Conservation (phyloP, 2,888 invertebrate species). For the Zhuqinia jingwanae region DNA sequence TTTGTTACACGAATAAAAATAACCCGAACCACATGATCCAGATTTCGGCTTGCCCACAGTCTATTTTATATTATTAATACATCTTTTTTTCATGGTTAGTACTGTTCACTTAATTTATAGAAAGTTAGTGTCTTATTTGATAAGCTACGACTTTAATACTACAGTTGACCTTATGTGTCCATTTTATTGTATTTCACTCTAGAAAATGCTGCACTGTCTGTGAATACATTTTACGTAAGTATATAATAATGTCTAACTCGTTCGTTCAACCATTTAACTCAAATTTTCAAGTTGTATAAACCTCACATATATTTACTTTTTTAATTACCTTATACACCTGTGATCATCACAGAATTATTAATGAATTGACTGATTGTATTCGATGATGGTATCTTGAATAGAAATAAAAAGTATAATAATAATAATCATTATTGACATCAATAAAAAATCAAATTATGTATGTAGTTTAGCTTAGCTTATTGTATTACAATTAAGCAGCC, state of each 20-base stretch:
- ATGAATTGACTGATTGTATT: conserved; percentile 8
- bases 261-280: not conserved
- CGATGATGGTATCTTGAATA: not conserved
- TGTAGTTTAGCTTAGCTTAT: too few species aligned
- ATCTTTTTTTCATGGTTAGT: not conserved
- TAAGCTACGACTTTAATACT: not conserved
- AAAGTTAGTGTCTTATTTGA: too few species aligned
- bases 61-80: conserved; percentile 47
- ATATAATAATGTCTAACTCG: not conserved
- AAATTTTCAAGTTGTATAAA: too few species aligned
- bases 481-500: too few species aligned
- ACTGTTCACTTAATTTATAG: too few species aligned
- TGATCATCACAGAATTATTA: conserved; percentile 25
- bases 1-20: too few species aligned
- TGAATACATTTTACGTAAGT: not conserved
- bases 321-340: not conserved
- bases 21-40: too few species aligned
- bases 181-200: not conserved
- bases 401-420: too few species aligned
- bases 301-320: not conserved
- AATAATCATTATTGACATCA: too few species aligned
- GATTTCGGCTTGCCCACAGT: conserved; percentile 40
- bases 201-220: not conserved
- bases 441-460: too few species aligned
- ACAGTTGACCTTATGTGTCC: not conserved